Evolutionary conservation across 2,888 invertebrate genomes (phyloP), one percentile per base, ranked within the genome.

Genomic region (Punctoribates punctum): DNA sequence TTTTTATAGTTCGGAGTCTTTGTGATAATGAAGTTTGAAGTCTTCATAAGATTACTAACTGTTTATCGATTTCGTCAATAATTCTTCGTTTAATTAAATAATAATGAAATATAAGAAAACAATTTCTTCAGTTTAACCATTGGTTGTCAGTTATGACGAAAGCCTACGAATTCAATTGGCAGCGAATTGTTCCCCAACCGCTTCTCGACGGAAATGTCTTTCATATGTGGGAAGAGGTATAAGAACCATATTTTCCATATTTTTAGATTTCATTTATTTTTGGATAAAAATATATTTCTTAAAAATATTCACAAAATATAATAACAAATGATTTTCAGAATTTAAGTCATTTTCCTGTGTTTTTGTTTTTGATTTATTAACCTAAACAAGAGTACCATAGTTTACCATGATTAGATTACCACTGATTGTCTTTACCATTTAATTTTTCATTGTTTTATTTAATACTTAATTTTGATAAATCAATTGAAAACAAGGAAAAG

Each of bases 121-220:
- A 11, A 42, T 42, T 42, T 5, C 11, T 42, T 42, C 4, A 42
- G 13, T 1, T 6, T 1, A 42, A 42, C 8, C 4, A 42, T 42
- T 42, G 8, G 42, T 42, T 13, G 42, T 13, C 62, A 27, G n/a
- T n/a, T 25, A 96, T 96, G 96, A 98, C 98, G 83, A 99, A 99
- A 87, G 93, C 92, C 85, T 97, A 95, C 87, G 97, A 98, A 85
- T 99, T 99, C 88, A 92, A 94, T 88, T 99, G 98, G 98, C 94
- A 92, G 85, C 91, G 94, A 82, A 90, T 92, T 78, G 94, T 98
- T 81, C 97, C 97, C 70, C 91, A 94, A 82, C 88, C 90, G 65
- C 87, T 96, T 72, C 87, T 90, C 74, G 87, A 88, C 83, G 99
- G 99, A 76, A 91, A 92, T 81, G 88, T 90, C 75, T 96, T 98